Base-by-base conservation (phyloP, 2,797 vertebrate species). In the Diplodus puntazzo region DNA sequence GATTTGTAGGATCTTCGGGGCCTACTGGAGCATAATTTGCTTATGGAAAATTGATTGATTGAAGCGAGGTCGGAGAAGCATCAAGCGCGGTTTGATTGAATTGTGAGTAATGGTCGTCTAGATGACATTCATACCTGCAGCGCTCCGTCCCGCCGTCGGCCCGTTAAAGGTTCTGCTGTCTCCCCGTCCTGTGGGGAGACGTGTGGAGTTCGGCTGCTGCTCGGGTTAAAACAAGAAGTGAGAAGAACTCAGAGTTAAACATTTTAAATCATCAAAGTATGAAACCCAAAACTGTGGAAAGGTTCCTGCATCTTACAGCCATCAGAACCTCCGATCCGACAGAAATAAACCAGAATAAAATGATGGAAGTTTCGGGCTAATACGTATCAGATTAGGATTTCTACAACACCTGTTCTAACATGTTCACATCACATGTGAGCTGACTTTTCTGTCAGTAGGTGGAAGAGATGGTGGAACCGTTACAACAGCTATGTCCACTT, bases 41-140 rank as follows among this genome's bases (percentile, higher is more conserved):
- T 93, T 90, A 85, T 77, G 69, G 72, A 88, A 76, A 67, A 55
- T 27, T 88, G 89, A 94, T 92, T 90, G 92, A 94, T 95, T 86
- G 83, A 73, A 54, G 66, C 48, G 69, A 69, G 62, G 80, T 69
- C 79, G 77, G 75, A 83, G 82, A 90, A 87, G 81, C 92, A 91
- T 90, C 86, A 84, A 70, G 88, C 66, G 60, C 43, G 34, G 76
- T 92, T 92, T 93, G 87, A 94, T 89, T 88, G 90, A 92, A 90
- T 77, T 80, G 79, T 91, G 88, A 92, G 82, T 89, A 78, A 92
- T 87, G 85, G 73, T 34, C 18, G 72, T 82, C 84, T 46, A 48
- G 73, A 83, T 74, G 43, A 69, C 82, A 62, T 86, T 87, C 61
- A 87, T 70, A 81, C 80, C 82, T 50, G 57, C 58, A 39, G 78